A percentile compares a stretch with the other conserved stretches of the same genome.
phyloP scores from a whole-genome alignment of 1,140 invertebrate genomes.

The Metaphire vulgaris region DNA sequence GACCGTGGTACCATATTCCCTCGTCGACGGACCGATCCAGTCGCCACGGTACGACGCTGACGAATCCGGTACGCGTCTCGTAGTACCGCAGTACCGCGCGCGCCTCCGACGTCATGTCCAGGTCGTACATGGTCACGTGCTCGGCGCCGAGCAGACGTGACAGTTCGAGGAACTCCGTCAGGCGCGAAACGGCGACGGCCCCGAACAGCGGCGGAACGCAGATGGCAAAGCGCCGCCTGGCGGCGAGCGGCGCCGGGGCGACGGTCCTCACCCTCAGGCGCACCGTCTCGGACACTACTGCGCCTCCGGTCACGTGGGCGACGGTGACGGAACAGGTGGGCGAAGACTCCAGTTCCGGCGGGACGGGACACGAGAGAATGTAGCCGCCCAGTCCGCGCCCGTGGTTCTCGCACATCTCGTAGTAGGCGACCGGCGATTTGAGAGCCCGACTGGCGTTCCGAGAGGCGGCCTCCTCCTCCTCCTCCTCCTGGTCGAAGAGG shows the following conservation, averaged over 20 bases:
- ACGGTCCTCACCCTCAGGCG: neutral
- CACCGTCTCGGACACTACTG: neutral
- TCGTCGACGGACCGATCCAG: slow-evolving; percentile 7
- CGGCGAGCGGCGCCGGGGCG: neutral
- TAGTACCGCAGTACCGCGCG: slow-evolving; percentile 29
- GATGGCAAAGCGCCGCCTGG: slow-evolving; percentile 27
- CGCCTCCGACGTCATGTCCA: slow-evolving; percentile 31
- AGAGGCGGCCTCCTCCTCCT: neutral
- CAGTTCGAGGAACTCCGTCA: slow-evolving; percentile 49
- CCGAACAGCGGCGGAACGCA: slow-evolving; percentile 50
- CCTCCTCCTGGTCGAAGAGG: neutral
- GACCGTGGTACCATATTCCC: slow-evolving; percentile 47
- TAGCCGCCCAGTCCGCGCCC: slow-evolving; percentile 39
- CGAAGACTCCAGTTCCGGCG: slow-evolving; percentile 26
- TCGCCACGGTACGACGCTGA: slow-evolving; percentile 11
- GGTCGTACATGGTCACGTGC: slow-evolving; percentile 42
- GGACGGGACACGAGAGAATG: slow-evolving; percentile 43
- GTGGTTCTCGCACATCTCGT: slow-evolving; percentile 50
- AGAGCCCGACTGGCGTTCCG: neutral
- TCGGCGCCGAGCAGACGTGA: slow-evolving; percentile 40
- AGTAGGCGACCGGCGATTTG: slow-evolving; percentile 9
- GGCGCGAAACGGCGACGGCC: slow-evolving; percentile 33
- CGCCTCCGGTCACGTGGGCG: neutral
- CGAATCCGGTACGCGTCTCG: neutral
- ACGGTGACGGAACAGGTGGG: slow-evolving; percentile 20